These are phyloP conservation scores for Darevskia mixta DNA, from an alignment of 2,797 vertebrate species.

Conservation along the genomic window DNA sequence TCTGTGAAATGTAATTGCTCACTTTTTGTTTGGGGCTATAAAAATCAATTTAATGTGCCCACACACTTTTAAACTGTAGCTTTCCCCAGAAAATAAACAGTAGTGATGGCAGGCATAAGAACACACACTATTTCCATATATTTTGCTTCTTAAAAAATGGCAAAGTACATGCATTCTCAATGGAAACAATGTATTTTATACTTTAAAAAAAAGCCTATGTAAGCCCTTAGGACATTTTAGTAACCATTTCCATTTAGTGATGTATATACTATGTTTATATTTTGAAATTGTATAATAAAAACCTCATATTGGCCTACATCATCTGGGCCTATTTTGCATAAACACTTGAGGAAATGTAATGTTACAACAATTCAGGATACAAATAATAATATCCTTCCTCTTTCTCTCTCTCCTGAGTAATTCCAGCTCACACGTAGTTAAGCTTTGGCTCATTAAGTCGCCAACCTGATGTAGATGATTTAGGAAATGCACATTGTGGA, in stretches of 20 bases:
- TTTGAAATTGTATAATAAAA: neutral
- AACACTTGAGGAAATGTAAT: conserved; percentile 21
- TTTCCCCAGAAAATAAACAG: neutral
- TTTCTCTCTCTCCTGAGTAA: conserved; percentile 4
- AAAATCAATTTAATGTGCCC: neutral
- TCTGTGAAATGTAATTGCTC: neutral
- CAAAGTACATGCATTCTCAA: neutral
- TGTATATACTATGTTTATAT: neutral
- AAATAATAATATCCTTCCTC: neutral
- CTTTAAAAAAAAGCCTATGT: neutral
- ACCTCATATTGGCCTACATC: neutral
- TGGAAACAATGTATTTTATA: neutral
- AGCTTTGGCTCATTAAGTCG: conserved; percentile 43
- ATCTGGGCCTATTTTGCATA: conserved; percentile 19
- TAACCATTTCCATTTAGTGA: neutral
- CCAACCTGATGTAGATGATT: neutral
- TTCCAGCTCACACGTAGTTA: conserved; percentile 24
- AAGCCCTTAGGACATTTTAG: neutral
- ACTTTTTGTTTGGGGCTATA: neutral
- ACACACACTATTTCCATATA: neutral
- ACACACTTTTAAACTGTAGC: neutral
- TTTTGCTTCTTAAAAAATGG: neutral
- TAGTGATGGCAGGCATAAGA: neutral
- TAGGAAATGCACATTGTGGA: conserved; percentile 34
- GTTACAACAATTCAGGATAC: neutral